Base-by-base conservation (phyloP, 35 echinoderm and acorn worm species). In the Apostichopus japonicus region DNA sequence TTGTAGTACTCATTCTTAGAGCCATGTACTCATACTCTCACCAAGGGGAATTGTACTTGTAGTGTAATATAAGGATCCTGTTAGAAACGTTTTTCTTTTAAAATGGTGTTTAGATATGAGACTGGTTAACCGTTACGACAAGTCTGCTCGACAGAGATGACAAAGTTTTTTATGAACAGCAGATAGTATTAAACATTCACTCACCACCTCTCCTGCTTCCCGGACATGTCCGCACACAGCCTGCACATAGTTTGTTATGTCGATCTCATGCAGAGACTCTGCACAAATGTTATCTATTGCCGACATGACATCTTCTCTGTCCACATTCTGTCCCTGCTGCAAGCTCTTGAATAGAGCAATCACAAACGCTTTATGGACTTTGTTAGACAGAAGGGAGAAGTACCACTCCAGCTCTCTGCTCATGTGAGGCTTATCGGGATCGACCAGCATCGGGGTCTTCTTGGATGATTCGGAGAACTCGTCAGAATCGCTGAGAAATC, bases 161-260 rank as follows among this genome's bases (percentile, higher is more conserved):
- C 1, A 61, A 0, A 44, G 2, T 44, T 44, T 44, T 44, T 44
- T 44, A 44, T 44, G 2, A 61, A 10, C 57, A 61, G 57, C 0
- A 8, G 57, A 61, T 61, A 10, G 0, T 10, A 61, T 8, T 10
- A 3, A 0, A 24, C 7, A 23, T 72, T 0, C 62, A 56, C 86
- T 92, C 93, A 98, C 96, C 56, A 92, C 86, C 56, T 93, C 94
- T 62, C 80, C 92, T 21, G 92, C 90, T 8, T 92, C 90, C 17
- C 89, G 90, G 79, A 96, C 89, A 91, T 99, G 97, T 54, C 95
- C 97, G 88, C 97, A 99, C 10, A 94, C 94, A 52, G 95, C 93
- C 44, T 96, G 89, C 4, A 99, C 76, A 56, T 94, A 99, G 19
- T 95, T 91, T 53, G 97, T 96, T 55, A 99, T 95, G 86, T 99